These are phyloP conservation scores for Ceryle rudis DNA, from an alignment of 2,797 vertebrate species.

Conservation along the genomic window DNA sequence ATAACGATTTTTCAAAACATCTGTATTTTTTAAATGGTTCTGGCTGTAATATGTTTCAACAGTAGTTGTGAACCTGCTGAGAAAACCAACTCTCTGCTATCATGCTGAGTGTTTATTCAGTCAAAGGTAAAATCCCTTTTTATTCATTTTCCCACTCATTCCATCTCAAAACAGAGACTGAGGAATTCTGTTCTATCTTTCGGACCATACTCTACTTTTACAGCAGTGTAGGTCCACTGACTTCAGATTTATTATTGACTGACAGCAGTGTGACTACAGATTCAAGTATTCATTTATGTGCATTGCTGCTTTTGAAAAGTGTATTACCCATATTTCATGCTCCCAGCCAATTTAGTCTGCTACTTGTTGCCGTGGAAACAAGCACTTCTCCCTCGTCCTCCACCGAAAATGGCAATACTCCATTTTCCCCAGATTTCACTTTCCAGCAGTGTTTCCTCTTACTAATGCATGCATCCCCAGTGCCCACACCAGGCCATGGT, in stretches of 20 bases:
- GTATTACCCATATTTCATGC: neutral
- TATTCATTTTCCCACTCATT: neutral
- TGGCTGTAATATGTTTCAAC: neutral
- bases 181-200: neutral
- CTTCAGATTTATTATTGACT: neutral
- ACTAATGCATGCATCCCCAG: neutral
- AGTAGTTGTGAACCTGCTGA: neutral
- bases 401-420: slow-evolving; percentile 8
- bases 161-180: neutral
- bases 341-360: slow-evolving; percentile 21
- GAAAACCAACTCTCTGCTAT: neutral
- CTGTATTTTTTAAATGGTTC: neutral
- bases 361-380: slow-evolving; percentile 70
- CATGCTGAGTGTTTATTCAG: neutral
- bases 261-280: neutral
- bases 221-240: neutral
- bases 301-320: neutral
- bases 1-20: neutral
- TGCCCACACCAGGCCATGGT: neutral
- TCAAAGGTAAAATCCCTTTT: neutral
- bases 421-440: neutral
- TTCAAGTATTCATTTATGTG: slow-evolving; percentile 9
- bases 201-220: neutral
- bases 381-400: neutral
- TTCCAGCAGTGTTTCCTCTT: neutral